phyloP scores from a whole-genome alignment of 2,113 vertebrate genomes.

The Tonatia bakeri region DNA sequence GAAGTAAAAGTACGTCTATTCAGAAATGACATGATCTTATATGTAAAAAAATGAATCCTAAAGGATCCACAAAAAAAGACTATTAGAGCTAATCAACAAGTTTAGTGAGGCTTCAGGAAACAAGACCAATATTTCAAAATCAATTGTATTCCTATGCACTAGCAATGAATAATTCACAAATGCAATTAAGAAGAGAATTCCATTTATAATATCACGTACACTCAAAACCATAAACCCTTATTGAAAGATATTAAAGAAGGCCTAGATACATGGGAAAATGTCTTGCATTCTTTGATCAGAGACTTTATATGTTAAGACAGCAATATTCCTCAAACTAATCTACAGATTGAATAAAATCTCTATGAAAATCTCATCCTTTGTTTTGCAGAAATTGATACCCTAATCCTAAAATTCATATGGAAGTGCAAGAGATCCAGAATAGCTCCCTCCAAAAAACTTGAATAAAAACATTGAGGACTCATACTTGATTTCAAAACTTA shows the following conservation, averaged over 20 bases:
- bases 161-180: neutral
- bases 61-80: neutral
- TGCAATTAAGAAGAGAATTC: constrained; percentile 3
- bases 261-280: neutral
- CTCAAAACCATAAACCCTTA: neutral
- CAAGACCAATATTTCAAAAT: neutral
- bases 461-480: neutral
- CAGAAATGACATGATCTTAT: neutral
- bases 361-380: neutral
- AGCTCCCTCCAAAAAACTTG: neutral
- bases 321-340: neutral
- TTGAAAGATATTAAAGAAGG: neutral
- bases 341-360: neutral
- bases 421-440: neutral
- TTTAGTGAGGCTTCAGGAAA: neutral
- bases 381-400: neutral
- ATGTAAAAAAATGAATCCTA: neutral
- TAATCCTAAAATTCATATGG: neutral
- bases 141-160: neutral
- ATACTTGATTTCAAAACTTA: neutral
- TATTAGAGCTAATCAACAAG: neutral
- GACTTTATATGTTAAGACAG: neutral
- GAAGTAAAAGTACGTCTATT: neutral
- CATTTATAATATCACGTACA: neutral
- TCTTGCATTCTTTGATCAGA: neutral